Conservation (phyloP, 2,797 vertebrate species). For the Manis pentadactyla region DNA sequence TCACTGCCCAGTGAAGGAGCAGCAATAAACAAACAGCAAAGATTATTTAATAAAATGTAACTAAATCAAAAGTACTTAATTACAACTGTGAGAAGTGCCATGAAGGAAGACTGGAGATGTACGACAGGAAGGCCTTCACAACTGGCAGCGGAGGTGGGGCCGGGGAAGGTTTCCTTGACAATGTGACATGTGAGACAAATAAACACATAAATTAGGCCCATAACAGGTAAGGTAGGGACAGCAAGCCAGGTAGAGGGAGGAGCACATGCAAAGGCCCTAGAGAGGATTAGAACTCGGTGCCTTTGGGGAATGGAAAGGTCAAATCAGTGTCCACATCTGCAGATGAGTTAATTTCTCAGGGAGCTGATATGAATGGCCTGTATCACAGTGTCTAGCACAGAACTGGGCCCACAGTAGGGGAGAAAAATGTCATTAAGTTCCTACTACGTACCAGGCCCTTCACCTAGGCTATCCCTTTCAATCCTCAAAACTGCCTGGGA, state of each 20-base stretch:
- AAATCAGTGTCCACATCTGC: not conserved
- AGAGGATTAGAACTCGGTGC: not conserved
- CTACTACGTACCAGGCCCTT: not conserved
- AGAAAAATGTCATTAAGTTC: not conserved
- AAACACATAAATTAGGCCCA: not conserved
- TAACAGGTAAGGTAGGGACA: not conserved
- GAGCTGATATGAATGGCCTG: not conserved
- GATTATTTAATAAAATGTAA: not conserved
- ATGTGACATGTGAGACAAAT: not conserved
- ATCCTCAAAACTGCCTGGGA: not conserved
- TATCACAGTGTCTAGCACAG: not conserved
- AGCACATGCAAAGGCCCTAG: not conserved
- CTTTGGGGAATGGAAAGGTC: not conserved
- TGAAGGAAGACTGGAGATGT: not conserved
- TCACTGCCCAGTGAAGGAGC: not conserved
- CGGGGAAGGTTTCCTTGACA: not conserved
- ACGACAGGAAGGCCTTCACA: not conserved
- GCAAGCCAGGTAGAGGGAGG: not conserved
- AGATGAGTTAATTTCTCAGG: not conserved
- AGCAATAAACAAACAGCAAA: not conserved
- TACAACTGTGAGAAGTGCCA: not conserved
- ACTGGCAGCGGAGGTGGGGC: accelerated
- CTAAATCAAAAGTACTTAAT: not conserved
- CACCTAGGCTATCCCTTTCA: not conserved
- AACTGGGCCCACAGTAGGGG: not conserved